Evolutionary conservation across 2,113 vertebrate genomes (phyloP), one percentile per base, ranked within the genome.

Genomic region (Odontophorus gujanensis): DNA sequence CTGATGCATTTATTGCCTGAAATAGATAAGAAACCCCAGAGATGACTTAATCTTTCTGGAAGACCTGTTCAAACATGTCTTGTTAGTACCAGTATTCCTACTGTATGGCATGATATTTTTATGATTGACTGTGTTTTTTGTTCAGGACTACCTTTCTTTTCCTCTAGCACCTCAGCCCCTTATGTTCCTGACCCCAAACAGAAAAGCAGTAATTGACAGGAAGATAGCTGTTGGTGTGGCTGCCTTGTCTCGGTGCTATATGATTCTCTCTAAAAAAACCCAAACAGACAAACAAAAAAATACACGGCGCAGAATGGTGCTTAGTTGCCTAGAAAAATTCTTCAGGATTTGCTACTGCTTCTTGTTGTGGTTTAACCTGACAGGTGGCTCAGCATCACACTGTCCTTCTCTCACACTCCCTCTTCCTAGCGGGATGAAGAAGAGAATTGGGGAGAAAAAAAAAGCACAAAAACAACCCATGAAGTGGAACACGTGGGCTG

Each of bases 291-390:
- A n/a, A n/a, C n/a, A n/a, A n/a, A n/a, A 80, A 75, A 93, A 55
- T 59, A 63, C 22, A 19, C 76, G 59, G 16, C 55, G 32, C 76
- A 83, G 82, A 42, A 38, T 62, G 63, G 34, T 83, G 71, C 55
- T 69, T 94, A 47, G 55, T 87, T 65, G 85, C 51, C 50, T 72
- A 43, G 55, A 90, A 91, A 84, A 93, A 85, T 51, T 62, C 32
- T 47, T 20, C 38, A 82, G 47, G 51, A 84, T 92, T 93, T 93
- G 85, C 34, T 85, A 74, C 81, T 71, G 1, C 34, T 87, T 15
- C 32, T 83, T 55, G 26, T 6, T 28, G 51, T 28, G 51, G 51
- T 53, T 53, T 53, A 28, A 28, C 51, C 26, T 28, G 26, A 14
- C 51, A 53, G 51, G 15, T 53, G 51, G 51, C 5, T 53, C 51